Conservation (phyloP, 2,113 vertebrate species). For the Dermatemys mawii region DNA sequence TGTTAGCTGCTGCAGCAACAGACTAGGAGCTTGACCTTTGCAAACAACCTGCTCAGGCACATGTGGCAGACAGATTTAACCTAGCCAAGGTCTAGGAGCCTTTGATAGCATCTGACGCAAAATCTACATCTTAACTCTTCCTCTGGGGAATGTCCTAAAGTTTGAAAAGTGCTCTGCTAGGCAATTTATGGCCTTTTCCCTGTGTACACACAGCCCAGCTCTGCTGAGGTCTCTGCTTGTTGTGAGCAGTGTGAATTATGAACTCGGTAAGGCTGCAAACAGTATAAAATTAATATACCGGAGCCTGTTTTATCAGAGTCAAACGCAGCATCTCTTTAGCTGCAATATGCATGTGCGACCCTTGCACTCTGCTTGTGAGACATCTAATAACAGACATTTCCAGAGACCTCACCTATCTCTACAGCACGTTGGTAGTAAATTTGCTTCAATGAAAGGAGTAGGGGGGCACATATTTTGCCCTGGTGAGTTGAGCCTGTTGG, state of each 20-base stretch:
- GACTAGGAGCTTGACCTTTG: constrained; percentile 65
- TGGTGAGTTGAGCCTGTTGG: accelerated
- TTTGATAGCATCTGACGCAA: constrained; percentile 76
- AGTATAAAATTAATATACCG: not conserved
- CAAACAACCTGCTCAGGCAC: constrained; percentile 73
- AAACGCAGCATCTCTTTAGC: not conserved
- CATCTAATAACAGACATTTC: not conserved
- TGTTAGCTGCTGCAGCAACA: constrained; percentile 43
- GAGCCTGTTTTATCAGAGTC: not conserved
- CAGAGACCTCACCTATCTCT: not conserved
- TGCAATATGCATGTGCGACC: not conserved
- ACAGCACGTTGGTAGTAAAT: not conserved
- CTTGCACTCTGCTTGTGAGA: not conserved
- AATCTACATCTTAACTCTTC: constrained; percentile 74
- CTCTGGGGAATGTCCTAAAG: constrained; percentile 65
- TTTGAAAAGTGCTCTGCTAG: constrained; percentile 60
- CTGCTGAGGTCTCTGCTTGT: not conserved
- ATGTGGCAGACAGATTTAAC: constrained; percentile 69
- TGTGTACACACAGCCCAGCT: not conserved
- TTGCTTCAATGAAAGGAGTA: not conserved
- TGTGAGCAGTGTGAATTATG: not conserved
- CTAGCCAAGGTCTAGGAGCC: constrained; percentile 57
- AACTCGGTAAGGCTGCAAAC: not conserved
- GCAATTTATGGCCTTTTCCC: constrained; percentile 57
- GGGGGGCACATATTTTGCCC: not conserved